phyloP scores from a whole-genome alignment of 2,797 vertebrate genomes.

The Malacoctenus gilli region DNA sequence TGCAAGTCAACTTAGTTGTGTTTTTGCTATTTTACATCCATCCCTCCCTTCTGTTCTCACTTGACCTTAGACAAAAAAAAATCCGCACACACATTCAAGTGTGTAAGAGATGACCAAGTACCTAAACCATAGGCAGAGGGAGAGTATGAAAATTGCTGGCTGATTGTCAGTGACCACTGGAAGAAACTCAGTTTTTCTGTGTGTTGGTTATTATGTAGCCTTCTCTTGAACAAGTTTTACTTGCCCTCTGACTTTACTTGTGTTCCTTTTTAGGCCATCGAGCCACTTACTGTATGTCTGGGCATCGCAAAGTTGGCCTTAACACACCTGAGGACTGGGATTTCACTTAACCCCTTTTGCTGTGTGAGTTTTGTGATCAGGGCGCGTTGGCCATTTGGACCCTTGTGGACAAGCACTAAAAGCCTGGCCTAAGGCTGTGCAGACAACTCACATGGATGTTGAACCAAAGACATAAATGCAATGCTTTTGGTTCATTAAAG shows the following conservation, averaged over 20 bases:
- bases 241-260: constrained; percentile 17
- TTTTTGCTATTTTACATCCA: not conserved
- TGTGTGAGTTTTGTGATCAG: constrained; percentile 3
- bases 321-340: constrained; percentile 18
- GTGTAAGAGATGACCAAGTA: no score
- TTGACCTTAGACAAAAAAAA: no score
- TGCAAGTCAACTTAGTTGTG: not conserved
- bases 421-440: not conserved
- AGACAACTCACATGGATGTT: not conserved
- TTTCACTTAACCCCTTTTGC: not conserved
- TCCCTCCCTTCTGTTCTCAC: no score
- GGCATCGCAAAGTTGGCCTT: constrained; percentile 32
- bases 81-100: no score
- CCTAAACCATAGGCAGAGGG: no score
- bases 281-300: constrained; percentile 14
- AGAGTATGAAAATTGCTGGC: no score
- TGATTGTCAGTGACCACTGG: no score
- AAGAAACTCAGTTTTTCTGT: no score
- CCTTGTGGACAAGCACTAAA: constrained; percentile 6
- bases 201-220: no score
- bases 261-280: constrained; percentile 26
- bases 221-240: not conserved
- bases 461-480: not conserved
- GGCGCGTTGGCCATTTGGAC: not conserved
- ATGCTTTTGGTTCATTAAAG: not conserved